These are phyloP conservation scores for Oceanodroma tethys DNA, from an alignment of 2,113 vertebrate genomes.

Conservation along the genomic window DNA sequence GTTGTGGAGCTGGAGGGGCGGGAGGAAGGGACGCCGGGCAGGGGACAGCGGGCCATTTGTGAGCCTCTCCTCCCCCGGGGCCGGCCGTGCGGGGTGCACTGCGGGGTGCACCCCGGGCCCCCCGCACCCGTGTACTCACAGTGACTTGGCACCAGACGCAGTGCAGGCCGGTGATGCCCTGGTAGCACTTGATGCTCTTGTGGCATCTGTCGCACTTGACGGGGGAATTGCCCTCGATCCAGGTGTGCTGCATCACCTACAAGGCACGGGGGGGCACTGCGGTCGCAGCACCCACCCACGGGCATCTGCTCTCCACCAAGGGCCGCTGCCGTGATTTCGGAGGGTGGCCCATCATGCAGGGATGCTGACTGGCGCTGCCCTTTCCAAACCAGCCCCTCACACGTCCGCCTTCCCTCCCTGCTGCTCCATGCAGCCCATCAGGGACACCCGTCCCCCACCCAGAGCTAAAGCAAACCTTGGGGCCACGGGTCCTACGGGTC, in stretches of 20 bases:
- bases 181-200: slow-evolving; percentile 95
- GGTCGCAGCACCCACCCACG: rapidly evolving
- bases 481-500: neutral
- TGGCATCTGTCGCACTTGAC: slow-evolving; percentile 92
- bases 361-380: neutral
- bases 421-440: rapidly evolving
- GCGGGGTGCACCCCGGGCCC: neutral
- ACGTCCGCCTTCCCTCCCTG: neutral
- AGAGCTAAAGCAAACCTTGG: rapidly evolving
- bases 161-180: slow-evolving; percentile 90
- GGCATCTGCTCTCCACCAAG: neutral
- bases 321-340: rapidly evolving
- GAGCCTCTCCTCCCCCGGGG: neutral
- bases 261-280: neutral
- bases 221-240: slow-evolving; percentile 92
- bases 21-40: neutral
- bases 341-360: neutral
- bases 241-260: slow-evolving; percentile 92
- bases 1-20: slow-evolving; percentile 85
- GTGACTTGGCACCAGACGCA: slow-evolving; percentile 94
- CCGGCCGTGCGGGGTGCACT: rapidly evolving
- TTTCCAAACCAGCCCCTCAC: neutral
- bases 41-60: rapidly evolving
- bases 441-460: neutral
- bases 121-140: slow-evolving; percentile 72